A percentile compares a stretch with the other conserved stretches of the same genome.
These are phyloP conservation scores for Mustela erminea DNA, from an alignment of 2,797 vertebrate species.

Conservation along the genomic window DNA sequence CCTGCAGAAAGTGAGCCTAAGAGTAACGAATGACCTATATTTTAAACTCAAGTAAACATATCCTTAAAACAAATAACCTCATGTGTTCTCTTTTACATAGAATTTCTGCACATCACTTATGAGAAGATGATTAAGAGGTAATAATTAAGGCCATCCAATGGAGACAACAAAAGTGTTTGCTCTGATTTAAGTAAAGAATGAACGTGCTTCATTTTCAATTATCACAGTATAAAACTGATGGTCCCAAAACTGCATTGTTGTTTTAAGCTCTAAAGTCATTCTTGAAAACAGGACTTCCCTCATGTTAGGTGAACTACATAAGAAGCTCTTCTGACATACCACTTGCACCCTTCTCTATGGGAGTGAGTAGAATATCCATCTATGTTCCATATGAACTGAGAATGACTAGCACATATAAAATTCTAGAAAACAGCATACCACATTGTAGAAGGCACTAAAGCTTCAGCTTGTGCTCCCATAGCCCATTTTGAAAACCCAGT, in stretches of 20 bases:
- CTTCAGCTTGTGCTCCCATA: slow-evolving; percentile 89
- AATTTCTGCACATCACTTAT: slow-evolving; percentile 72
- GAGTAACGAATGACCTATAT: slow-evolving; percentile 53
- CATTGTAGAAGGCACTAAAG: slow-evolving; percentile 90
- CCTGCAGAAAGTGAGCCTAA: slow-evolving; percentile 65
- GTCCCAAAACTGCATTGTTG: slow-evolving; percentile 83
- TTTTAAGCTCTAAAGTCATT: slow-evolving; percentile 74
- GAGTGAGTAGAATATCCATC: slow-evolving; percentile 78
- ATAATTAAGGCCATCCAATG: slow-evolving; percentile 86
- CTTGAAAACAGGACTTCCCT: slow-evolving; percentile 81
- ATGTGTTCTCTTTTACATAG: slow-evolving; percentile 55
- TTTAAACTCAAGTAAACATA: slow-evolving; percentile 75
- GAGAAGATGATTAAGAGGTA: slow-evolving; percentile 81
- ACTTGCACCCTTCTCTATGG: slow-evolving; percentile 81
- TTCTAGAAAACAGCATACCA: slow-evolving; percentile 86
- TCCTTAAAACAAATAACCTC: slow-evolving; percentile 59
- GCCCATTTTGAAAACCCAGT: slow-evolving; percentile 82
- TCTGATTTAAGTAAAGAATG: slow-evolving; percentile 80
- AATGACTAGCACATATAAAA: slow-evolving; percentile 81
- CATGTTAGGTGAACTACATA: slow-evolving; percentile 73
- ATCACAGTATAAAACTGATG: slow-evolving; percentile 83
- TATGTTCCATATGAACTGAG: slow-evolving; percentile 74
- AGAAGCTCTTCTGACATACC: slow-evolving; percentile 71
- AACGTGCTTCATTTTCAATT: slow-evolving; percentile 80
- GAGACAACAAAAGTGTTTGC: slow-evolving; percentile 76